Conservation (phyloP, 2,888 invertebrate species). For the Disparrhopalites patrizii region DNA sequence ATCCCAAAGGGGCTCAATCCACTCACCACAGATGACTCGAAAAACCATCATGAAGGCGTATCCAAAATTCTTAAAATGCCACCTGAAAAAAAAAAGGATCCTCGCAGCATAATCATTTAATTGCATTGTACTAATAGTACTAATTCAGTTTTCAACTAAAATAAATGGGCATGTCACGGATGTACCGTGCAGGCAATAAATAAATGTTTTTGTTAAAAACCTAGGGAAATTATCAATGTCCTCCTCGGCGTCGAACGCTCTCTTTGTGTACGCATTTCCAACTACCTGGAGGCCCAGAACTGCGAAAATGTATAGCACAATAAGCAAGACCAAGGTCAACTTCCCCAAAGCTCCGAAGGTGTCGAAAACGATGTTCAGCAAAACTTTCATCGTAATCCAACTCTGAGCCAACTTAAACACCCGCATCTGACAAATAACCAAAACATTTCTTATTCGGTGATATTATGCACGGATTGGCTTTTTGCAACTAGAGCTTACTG, state of each 20-base stretch:
- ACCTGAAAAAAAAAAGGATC: slow-evolving; percentile 60
- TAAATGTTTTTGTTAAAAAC: neutral
- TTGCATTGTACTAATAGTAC: no score
- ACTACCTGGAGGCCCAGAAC: slow-evolving; percentile 20
- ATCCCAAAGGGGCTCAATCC: slow-evolving; percentile 97
- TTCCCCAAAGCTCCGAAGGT: slow-evolving; percentile 93
- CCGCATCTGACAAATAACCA: slow-evolving; percentile 61
- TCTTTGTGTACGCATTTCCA: slow-evolving; percentile 10
- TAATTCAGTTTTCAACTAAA: no score
- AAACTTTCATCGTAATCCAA: slow-evolving; percentile 95
- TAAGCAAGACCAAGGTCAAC: slow-evolving; percentile 86
- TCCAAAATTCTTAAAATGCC: slow-evolving; percentile 96
- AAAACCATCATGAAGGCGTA: slow-evolving; percentile 99
- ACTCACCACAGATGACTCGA: slow-evolving; percentile 93
- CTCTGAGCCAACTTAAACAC: slow-evolving; percentile 93
- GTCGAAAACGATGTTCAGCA: slow-evolving; percentile 91
- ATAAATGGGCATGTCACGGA: neutral
- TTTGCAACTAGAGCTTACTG: no score
- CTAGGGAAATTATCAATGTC: slow-evolving; percentile 14
- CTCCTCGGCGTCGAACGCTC: slow-evolving; percentile 6
- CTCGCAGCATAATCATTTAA: no score
- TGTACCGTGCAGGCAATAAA: neutral
- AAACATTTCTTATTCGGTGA: neutral
- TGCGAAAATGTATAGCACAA: slow-evolving; percentile 54
- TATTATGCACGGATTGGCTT: no score